phyloP scores from a whole-genome alignment of 2,113 vertebrate genomes.

The Vidua macroura region DNA sequence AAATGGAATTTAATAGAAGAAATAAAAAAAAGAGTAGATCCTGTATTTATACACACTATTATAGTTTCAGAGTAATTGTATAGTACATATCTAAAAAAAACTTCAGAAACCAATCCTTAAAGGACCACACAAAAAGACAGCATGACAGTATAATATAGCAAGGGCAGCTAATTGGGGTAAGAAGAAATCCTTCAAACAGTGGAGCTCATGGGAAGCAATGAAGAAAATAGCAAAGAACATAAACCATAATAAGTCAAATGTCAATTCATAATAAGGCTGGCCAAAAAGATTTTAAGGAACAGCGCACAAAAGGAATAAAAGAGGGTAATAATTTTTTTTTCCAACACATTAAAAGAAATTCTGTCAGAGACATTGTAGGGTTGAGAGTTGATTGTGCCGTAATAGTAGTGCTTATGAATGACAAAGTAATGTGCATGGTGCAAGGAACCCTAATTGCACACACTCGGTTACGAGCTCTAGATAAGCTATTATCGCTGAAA shows the following conservation, averaged over 20 bases:
- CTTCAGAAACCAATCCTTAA: conserved; percentile 9
- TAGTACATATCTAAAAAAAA: not conserved
- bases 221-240: not conserved
- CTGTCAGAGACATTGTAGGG: not conserved
- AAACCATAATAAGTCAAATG: not conserved
- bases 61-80: conserved; percentile 23
- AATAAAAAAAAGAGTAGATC: not conserved
- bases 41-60: not conserved
- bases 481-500: not conserved
- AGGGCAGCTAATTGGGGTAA: not conserved
- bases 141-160: not conserved
- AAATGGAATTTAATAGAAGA: conserved; percentile 35
- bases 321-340: not conserved
- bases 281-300: not conserved
- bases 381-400: not conserved
- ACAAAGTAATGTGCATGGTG: not conserved
- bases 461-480: not conserved
- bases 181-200: not conserved
- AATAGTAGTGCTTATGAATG: not conserved
- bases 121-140: conserved; percentile 41
- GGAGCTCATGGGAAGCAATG: not conserved
- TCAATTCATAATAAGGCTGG: not conserved
- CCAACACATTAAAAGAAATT: not conserved
- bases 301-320: not conserved
- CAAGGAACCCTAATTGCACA: not conserved